Base-by-base conservation (phyloP, 2,113 vertebrate genomes). In the Crotalus viridis region DNA sequence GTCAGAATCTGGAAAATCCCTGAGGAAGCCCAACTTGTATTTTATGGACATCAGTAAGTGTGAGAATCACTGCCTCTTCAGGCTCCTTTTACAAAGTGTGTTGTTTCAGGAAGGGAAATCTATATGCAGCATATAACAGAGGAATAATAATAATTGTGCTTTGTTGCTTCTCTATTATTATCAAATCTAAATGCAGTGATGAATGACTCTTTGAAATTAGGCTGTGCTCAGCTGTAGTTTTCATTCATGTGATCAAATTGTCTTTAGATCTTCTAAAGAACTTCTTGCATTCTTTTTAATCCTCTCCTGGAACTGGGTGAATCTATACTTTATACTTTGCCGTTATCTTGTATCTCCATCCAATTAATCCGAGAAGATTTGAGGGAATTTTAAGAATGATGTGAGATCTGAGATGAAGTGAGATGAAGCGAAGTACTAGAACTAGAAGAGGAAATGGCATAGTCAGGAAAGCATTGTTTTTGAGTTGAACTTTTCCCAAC, bases 1-100 rank as follows among this genome's bases (percentile, higher is more conserved):
- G 98, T 99, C 91, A 96, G 99, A 0, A 98, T 99, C 94, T 99
- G 99, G 99, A 99, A 99, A 97, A 99, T 99, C 46, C 97, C 98
- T 0, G 99, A 99, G 95, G 99, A 99, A 94, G 98, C 99, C 0
- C 99, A 99, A 97, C 98, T 99, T 0, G 98, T 99, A 57, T 99
- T 99, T 94, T 98, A 97, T 0, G 99, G 99, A 39, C 99, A 99
- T 81, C 98, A 99, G 99, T 99, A 97, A 98, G 99, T 96, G 19
- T 88, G 86, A 52, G 6, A 1, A 1, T 2, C 26, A 1, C 21
- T 28, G 26, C 19, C 52, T 88, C 1, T 57, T 74, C 2, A 24
- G 10, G 19, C 19, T 85, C 59, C 57, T 43, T 33, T 61, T n/a
- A 26, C 10, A 28, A 4, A 46, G 9, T 12, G 3, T 48, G 22